Evolutionary conservation across 2,888 invertebrate genomes (phyloP), one percentile per base, ranked within the genome.

Genomic region (Hydroisotoma schaefferi): DNA sequence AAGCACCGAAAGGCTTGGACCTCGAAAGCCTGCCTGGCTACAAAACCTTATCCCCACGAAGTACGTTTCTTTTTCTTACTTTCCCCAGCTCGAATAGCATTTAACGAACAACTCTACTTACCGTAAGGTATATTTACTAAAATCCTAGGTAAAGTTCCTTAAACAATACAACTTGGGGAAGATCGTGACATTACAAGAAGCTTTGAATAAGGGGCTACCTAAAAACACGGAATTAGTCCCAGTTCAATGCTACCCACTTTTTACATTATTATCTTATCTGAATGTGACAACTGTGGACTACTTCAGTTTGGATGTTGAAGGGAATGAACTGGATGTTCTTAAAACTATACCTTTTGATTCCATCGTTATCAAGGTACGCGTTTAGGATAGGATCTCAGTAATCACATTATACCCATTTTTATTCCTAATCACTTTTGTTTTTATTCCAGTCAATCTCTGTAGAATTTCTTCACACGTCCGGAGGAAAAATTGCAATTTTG

Each of bases 231-330:
- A 40, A 40, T 15, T 15, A 8, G 5, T 20, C n/a, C 40, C 46
- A 2, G 74, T 77, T 6, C 77, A 76, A 57, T 78, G 78, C 53
- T 74, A 77, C 51, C 78, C 78, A 1, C 51, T 78, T 15, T 76
- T 74, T 59, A 74, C 77, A 12, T 72, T 78, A 28, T 69, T 78
- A 26, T 55, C 74, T 4, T 77, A 77, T 1, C 69, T 78, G 15
- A 75, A 76, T 60, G 73, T 73, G 27, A 74, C 75, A 2, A 72
- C 68, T 0, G 72, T 78, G 3, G 77, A 78, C 67, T 78, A 76
- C 66, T 76, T 78, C 62, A 76, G 76, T 55, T 70, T 78, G 37
- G 78, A 78, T 59, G 75, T 78, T 4, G 78, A 78, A 67, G 78
- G 78, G 2, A 71, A 73, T 28, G 78, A 78, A 62, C 55, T 77